These are phyloP conservation scores for Heliocidaris erythrogramma DNA, from an alignment of 35 echinoderm and acorn worm genomes.

Conservation along the genomic window DNA sequence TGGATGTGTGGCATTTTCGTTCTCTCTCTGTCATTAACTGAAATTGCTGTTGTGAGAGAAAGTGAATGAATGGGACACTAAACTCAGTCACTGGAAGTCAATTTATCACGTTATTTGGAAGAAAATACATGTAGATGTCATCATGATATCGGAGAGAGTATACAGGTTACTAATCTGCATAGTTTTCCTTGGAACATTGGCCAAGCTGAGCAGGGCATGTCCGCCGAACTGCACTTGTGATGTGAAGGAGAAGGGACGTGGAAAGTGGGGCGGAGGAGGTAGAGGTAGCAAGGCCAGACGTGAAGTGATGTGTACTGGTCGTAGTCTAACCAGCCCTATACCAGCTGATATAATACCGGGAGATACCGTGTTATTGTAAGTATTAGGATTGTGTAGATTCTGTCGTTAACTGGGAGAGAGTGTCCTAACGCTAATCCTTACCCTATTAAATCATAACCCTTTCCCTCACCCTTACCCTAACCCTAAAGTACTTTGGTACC, in stretches of 20 bases:
- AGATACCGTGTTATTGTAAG: conserved; percentile 36
- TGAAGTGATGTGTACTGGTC: background rate
- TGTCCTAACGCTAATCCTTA: too few relatives aligned
- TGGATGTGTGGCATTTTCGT: too few relatives aligned
- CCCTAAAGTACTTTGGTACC: too few relatives aligned
- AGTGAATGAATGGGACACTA: background rate
- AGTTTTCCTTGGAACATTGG: background rate
- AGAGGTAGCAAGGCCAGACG: background rate
- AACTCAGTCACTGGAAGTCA: background rate
- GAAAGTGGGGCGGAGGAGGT: background rate
- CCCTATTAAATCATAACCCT: too few relatives aligned
- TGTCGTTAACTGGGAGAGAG: too few relatives aligned
- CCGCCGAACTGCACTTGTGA: conserved; percentile 24
- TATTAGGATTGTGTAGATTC: background rate
- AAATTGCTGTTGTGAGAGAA: background rate
- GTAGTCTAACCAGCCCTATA: background rate
- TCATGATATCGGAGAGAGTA: background rate
- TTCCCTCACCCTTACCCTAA: too few relatives aligned
- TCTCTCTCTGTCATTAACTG: background rate
- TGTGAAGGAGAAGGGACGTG: background rate
- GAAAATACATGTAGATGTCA: background rate
- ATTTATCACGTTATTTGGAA: background rate
- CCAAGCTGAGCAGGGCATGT: conserved; percentile 16
- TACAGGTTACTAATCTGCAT: background rate
- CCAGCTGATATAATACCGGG: background rate